Base-by-base conservation (phyloP, 2,797 vertebrate species). In the Gastrophryne carolinensis region DNA sequence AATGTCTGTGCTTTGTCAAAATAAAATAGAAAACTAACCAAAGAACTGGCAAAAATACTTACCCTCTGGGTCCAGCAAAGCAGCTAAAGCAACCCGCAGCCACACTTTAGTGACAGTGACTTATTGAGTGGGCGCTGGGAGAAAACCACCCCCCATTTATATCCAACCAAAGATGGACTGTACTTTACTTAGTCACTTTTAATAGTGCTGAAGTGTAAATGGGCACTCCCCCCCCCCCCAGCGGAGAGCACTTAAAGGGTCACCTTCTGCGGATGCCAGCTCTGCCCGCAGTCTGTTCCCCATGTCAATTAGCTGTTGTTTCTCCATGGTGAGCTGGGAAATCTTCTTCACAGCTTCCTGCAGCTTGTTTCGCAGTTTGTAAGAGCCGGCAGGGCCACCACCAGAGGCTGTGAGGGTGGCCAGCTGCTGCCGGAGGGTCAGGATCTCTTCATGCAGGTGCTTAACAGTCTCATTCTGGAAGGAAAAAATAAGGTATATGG, bases 261-360 rank as follows among this genome's bases (percentile, higher is more conserved):
- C 44, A 87, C 87, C 83, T 84, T 83, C 65, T 21, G 78, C 79
- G 56, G 82, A 66, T 58, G 72, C 75, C 3, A 87, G 83, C 81
- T 92, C 88, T 0, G 91, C 90, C 1, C 92, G 88, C 29, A 97
- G 91, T 66, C 89, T 80, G 86, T 96, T 98, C 78, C 92, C 89
- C 83, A 95, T 86, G 79, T 95, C 95, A 47, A 94, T 92, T 74
- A 98, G 90, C 79, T 94, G 94, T 47, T 82, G 92, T 68, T 92
- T 96, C 78, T 98, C 94, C 65, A 81, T 84, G 82, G 80, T 90
- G 67, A 98, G 86, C 64, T 80, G 65, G 23, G 86, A 86, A 41
- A 95, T 94, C 67, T 84, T 88, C 27, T 81, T 86, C 12, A 84
- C 83, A 0, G 95, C 94, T 83, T 89, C 89, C 79, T 89, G 92